phyloP scores from a whole-genome alignment of 2,113 vertebrate species.

The Hydrochoerus hydrochaeris region DNA sequence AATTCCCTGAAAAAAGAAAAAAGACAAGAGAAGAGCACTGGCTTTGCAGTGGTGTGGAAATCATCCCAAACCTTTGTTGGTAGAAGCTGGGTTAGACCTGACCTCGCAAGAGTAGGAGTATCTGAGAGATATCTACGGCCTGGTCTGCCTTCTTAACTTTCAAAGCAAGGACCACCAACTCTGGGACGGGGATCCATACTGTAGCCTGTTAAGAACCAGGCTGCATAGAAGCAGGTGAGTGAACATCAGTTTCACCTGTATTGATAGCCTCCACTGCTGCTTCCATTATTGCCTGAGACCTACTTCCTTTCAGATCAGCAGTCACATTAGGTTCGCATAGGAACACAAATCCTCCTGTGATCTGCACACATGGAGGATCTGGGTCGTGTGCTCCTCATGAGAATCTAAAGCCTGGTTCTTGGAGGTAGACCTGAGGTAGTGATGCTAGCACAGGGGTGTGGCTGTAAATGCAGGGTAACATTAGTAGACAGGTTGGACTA shows the following conservation, averaged over 20 bases:
- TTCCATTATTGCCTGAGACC: neutral
- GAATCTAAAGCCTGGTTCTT: too few species aligned
- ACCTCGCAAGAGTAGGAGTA: neutral
- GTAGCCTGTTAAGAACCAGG: neutral
- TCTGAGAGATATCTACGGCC: neutral
- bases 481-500: neutral
- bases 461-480: neutral
- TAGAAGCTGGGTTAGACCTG: neutral
- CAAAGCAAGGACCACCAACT: neutral
- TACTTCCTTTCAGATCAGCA: neutral
- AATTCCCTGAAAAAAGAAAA: conserved; percentile 87
- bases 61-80: fast-evolving
- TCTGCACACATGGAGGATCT: too few species aligned
- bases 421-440: neutral
- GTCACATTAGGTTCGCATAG: neutral
- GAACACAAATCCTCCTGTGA: neutral
- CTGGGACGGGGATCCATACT: neutral
- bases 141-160: neutral
- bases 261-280: neutral
- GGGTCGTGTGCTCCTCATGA: too few species aligned
- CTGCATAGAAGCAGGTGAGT: neutral
- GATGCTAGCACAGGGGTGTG: neutral
- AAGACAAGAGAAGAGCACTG: neutral
- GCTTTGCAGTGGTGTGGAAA: neutral
- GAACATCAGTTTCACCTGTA: neutral